Evolutionary conservation across 2,113 vertebrate genomes (phyloP), one percentile per base, ranked within the genome.

Genomic region (Malurus melanocephalus): DNA sequence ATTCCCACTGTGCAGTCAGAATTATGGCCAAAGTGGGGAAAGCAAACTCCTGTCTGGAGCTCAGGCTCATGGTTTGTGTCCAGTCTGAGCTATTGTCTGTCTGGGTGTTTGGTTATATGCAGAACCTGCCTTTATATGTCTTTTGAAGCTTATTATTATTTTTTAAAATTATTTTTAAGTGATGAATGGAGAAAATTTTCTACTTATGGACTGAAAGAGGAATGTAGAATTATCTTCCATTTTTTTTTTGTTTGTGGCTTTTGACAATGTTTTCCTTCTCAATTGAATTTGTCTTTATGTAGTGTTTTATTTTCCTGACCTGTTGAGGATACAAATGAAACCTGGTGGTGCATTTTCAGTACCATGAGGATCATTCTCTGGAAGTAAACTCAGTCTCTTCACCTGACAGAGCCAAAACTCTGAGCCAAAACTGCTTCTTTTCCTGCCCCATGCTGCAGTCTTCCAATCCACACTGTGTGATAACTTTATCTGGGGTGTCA

Each of bases 281-380:
- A 75, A 56, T 40, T 33, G 30, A 51, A 45, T 66, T 62, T 10
- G 6, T 15, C 10, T 35, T 66, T 16, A 12, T 16, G 9, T 23
- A 52, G 23, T 18, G 3, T 38, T 23, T 68, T 80, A 4, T 90
- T 86, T 79, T 74, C 60, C 81, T 83, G 48, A 46, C 40, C 32
- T 53, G 3, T 17, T 66, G 48, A 72, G 30, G 17, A 26, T 8
- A 18, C 38, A 27, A 20, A 9, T 21, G 35, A 66, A 88, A 55
- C 22, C 17, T 76, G 48, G 13, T 76, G 48, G 13, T 14, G 28
- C 2, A 5, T 71, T 80, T 59, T 71, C 30, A 74, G 43, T 45
- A 26, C 13, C 1, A 0, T 6, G 56, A 61, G 20, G 0, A 16
- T 59, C 48, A 52, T 61, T 68, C 24, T 9, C 9, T 69, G 33